Conservation (phyloP, 2,113 vertebrate genomes). For the Pachypanchax playfairii region DNA sequence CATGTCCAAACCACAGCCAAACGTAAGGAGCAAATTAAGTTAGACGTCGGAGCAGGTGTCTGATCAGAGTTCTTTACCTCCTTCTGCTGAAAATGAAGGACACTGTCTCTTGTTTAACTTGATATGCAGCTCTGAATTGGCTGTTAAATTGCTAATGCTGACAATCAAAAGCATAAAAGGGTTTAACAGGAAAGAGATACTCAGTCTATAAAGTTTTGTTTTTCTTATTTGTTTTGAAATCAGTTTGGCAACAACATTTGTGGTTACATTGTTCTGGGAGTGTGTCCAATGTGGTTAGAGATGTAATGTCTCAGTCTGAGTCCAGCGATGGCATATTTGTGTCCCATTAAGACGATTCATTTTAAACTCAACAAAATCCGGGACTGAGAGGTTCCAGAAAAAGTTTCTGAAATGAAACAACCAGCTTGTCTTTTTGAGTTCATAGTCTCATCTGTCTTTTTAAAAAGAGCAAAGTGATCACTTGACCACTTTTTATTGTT, state of each 20-base stretch:
- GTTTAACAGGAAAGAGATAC: too few relatives aligned
- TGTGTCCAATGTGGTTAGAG: constrained; percentile 19
- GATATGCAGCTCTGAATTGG: too few relatives aligned
- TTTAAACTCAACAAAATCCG: constrained; percentile 27
- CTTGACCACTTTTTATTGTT: not conserved
- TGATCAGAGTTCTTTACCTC: too few relatives aligned
- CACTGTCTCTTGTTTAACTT: too few relatives aligned
- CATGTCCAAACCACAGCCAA: too few relatives aligned
- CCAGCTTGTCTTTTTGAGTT: constrained; percentile 4
- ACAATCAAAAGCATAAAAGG: too few relatives aligned
- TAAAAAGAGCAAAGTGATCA: not conserved
- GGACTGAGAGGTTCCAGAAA: too few relatives aligned
- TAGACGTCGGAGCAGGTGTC: too few relatives aligned
- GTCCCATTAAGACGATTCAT: constrained; percentile 17
- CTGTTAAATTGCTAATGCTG: too few relatives aligned
- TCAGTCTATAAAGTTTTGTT: constrained; percentile 15
- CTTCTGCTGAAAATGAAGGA: too few relatives aligned
- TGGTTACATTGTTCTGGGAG: constrained; percentile 1
- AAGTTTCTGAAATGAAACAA: constrained; percentile 24
- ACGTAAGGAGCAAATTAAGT: too few relatives aligned
- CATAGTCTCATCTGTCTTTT: not conserved
- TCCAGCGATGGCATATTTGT: not conserved
- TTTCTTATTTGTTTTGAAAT: constrained; percentile 15
- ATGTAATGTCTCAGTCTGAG: constrained; percentile 28
- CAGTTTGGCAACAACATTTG: constrained; percentile 7